Base-by-base conservation (phyloP, 2,113 vertebrate genomes). In the Cyanistes caeruleus region DNA sequence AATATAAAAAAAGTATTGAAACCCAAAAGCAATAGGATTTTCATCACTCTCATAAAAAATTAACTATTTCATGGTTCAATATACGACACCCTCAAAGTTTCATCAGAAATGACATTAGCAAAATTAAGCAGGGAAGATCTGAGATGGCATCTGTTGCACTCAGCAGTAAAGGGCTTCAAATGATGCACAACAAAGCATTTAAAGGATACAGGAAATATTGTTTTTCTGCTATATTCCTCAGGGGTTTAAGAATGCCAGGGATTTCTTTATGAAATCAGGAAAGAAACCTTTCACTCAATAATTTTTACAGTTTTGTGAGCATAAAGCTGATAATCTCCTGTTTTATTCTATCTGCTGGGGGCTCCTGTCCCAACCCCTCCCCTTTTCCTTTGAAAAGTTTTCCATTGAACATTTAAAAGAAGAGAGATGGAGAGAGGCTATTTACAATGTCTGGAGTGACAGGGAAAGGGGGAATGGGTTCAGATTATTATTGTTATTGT, bases 1-100 rank as follows among this genome's bases (percentile, higher is more conserved):
- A 39, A 39, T 39, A 39, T n/a, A 39, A 39, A 39, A 39, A 39
- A 39, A 39, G 39, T 12, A 39, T 39, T 55, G 62, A 55, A 96
- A 92, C 64, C 87, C 85, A 91, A 94, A 93, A 96, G 91, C 87
- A 83, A 78, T 3, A 91, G 78, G 60, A 53, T 94, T 95, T 96
- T 95, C 84, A 92, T 39, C 23, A n/a, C 87, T 67, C 53, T 81
- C 55, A 96, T 94, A 64, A 95, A 96, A 93, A 86, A 90, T 51
- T 96, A 95, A 95, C 92, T 91, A 13, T 94, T 95, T 95, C 72
- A 33, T 82, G 70, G 51, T 51, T 95, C 77, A 67, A 56, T 93
- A 82, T 69, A 41, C 14, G 70, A 63, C 5, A 80, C 51, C 46
- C 31, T 60, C 9, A 2, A 90, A 86, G 62, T 92, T 96, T 86